Evolutionary conservation across 2,888 invertebrate species (phyloP).

Genomic region (Nemurella pictetii): DNA sequence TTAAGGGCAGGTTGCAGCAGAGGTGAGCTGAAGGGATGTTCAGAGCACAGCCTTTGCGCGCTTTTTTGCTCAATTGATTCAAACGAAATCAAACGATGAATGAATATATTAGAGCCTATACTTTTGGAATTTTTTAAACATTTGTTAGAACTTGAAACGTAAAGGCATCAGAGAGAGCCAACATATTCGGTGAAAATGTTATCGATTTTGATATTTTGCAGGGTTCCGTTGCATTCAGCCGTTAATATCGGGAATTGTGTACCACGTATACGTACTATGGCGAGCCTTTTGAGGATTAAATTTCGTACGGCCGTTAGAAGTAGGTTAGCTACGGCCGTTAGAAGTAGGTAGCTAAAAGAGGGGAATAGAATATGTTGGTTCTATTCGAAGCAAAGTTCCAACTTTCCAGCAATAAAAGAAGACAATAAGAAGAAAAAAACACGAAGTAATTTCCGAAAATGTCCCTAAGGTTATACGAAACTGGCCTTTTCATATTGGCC

Average conservation of each 20-base stretch:
- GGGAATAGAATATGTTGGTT: background rate
- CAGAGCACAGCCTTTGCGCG: background rate
- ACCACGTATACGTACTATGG: background rate
- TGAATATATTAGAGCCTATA: background rate
- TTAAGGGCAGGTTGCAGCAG: background rate
- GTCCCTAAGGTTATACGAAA: background rate
- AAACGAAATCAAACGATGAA: background rate
- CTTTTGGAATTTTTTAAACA: background rate
- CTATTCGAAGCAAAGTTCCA: background rate
- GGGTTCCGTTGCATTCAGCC: background rate
- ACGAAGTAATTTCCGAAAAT: background rate
- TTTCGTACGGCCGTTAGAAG: background rate
- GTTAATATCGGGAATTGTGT: background rate
- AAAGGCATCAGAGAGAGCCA: background rate
- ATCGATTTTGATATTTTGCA: background rate
- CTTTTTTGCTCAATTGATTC: background rate
- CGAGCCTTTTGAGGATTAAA: background rate
- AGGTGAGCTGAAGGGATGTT: background rate
- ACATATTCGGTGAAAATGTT: background rate
- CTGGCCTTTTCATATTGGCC: background rate
- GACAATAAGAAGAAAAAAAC: background rate
- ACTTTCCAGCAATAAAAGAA: background rate
- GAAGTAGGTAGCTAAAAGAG: background rate
- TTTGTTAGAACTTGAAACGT: background rate
- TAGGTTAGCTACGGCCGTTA: background rate